Conservation (phyloP, 2,113 vertebrate species). For the Girardinichthys multiradiatus region DNA sequence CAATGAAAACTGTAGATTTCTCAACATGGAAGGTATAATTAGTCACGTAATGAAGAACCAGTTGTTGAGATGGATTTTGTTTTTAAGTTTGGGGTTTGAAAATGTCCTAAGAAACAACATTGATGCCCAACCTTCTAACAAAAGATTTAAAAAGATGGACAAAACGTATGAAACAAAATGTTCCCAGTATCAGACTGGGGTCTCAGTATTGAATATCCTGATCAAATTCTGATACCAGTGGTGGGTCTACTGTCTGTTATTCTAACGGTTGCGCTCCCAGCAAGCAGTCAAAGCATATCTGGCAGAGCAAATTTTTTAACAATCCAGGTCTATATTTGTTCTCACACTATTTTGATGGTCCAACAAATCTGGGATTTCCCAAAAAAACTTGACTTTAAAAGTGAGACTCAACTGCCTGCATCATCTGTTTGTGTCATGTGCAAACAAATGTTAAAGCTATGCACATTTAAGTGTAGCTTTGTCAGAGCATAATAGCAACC, state of each 20-base stretch:
- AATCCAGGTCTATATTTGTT: too few species aligned
- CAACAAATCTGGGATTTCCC: too few species aligned
- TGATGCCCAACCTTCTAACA: neutral
- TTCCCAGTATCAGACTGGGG: neutral
- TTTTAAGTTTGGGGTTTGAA: neutral
- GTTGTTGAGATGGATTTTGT: neutral
- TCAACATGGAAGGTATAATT: neutral
- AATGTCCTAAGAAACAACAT: too few species aligned
- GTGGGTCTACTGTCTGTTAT: too few species aligned
- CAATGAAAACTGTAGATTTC: neutral
- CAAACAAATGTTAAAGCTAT: neutral
- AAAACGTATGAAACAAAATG: neutral
- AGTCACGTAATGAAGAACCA: neutral
- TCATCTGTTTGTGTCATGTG: neutral
- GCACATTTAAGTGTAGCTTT: neutral
- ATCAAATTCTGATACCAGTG: neutral
- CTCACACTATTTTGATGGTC: too few species aligned
- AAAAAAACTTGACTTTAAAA: too few species aligned
- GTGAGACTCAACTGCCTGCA: too few species aligned
- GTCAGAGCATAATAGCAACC: neutral
- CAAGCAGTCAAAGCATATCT: too few species aligned
- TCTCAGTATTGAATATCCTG: neutral
- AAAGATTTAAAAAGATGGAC: neutral
- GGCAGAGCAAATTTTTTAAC: too few species aligned
- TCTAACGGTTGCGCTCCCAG: neutral